Percentiles rank a stretch among this genome's conserved stretches.
Conservation (phyloP, 2,797 vertebrate genomes). For the Clarias pachynema region DNA sequence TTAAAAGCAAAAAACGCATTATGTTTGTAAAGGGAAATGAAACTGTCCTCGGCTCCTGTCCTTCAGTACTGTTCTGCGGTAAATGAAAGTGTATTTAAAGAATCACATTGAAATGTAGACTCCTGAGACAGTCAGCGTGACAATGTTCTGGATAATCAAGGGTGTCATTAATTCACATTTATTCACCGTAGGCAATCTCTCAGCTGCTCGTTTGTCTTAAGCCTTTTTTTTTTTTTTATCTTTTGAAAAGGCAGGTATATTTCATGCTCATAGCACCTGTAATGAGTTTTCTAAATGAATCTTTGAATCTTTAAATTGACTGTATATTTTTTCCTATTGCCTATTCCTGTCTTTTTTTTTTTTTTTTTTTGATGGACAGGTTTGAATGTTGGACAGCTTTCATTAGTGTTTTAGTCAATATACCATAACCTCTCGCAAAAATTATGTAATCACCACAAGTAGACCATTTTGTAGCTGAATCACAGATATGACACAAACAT, state of each 20-base stretch:
- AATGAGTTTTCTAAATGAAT: background rate
- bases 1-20: background rate
- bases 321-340: background rate
- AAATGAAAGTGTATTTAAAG: background rate
- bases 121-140: background rate
- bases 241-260: background rate
- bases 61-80: background rate
- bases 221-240: background rate
- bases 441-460: too few relatives aligned
- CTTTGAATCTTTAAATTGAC: background rate
- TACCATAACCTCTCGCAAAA: background rate
- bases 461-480: too few relatives aligned
- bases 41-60: background rate
- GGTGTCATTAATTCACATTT: conserved; percentile 1
- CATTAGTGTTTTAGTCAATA: background rate
- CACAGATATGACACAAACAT: too few relatives aligned
- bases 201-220: background rate
- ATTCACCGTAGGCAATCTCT: background rate
- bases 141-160: conserved; percentile 6
- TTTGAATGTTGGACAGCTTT: background rate
- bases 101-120: background rate
- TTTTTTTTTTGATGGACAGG: background rate
- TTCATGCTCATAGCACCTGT: background rate
- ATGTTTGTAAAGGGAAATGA: background rate
- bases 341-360: background rate